Conservation (phyloP, 2,113 vertebrate genomes). For the Hymenochirus boettgeri region DNA sequence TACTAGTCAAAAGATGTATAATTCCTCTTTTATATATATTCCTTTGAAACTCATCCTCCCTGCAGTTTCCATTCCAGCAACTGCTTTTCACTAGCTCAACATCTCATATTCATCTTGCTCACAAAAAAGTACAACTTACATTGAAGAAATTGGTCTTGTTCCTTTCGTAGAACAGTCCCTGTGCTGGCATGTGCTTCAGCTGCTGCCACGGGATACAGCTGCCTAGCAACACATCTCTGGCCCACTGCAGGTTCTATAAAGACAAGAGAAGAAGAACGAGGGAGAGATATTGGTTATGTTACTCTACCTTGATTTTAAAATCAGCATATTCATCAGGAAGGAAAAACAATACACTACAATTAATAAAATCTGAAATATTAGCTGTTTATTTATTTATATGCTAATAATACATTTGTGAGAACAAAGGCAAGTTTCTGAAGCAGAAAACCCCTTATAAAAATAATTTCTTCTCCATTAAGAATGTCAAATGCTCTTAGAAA, state of each 20-base stretch:
- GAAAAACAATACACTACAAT: neutral
- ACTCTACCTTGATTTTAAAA: neutral
- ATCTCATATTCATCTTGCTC: neutral
- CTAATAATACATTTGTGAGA: no score
- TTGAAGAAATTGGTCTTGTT: conserved; percentile 99
- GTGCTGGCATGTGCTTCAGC: conserved; percentile 98
- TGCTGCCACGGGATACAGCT: conserved; percentile 96
- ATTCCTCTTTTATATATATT: no score
- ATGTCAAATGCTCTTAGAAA: neutral
- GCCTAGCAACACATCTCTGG: conserved; percentile 98
- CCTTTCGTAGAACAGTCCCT: conserved; percentile 98
- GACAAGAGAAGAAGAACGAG: conserved; percentile 57
- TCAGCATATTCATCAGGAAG: neutral
- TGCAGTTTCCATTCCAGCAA: neutral
- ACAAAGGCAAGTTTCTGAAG: neutral
- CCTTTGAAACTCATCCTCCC: no score
- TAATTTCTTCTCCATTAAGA: neutral
- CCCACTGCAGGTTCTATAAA: conserved; percentile 96
- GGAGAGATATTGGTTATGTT: neutral
- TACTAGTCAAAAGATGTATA: no score
- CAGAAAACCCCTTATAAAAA: neutral
- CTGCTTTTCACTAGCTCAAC: neutral
- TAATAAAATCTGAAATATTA: no score
- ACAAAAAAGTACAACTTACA: conserved; percentile 71
- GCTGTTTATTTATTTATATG: no score